A percentile compares a stretch with the other conserved stretches of the same genome.
Evolutionary conservation across 2,113 vertebrate species (phyloP).

Genomic region (Ellobius talpinus): DNA sequence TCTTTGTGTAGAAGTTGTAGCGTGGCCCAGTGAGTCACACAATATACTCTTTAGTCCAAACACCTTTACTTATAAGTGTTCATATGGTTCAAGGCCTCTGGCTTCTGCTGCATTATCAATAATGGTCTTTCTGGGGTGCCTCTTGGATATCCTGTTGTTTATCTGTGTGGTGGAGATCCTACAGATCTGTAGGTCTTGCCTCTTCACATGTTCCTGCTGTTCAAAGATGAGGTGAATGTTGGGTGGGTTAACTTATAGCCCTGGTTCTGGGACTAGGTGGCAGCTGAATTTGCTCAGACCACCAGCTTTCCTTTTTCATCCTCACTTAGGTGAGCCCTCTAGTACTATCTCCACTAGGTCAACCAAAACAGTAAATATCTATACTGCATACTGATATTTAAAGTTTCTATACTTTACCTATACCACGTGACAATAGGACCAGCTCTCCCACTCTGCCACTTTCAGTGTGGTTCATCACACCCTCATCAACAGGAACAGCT

Average conservation of each 20-base stretch:
- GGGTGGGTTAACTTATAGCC: not conserved
- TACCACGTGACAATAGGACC: too few relatives aligned
- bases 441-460: too few relatives aligned
- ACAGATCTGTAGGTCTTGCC: not conserved
- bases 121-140: not conserved
- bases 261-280: not conserved
- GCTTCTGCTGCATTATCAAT: not conserved
- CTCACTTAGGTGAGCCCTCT: not conserved
- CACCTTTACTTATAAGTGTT: not conserved
- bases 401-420: too few relatives aligned
- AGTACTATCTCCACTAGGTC: not conserved
- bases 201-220: not conserved
- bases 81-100: not conserved
- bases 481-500: too few relatives aligned
- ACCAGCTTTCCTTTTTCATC: not conserved
- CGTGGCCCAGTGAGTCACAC: not conserved
- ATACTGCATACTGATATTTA: too few relatives aligned
- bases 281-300: not conserved
- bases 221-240: not conserved
- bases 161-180: not conserved
- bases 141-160: not conserved
- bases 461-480: accelerated
- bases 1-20: not conserved
- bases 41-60: not conserved
- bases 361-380: too few relatives aligned